These are phyloP conservation scores for Julus scanicus DNA, from an alignment of 2,888 invertebrate genomes.

Conservation along the genomic window DNA sequence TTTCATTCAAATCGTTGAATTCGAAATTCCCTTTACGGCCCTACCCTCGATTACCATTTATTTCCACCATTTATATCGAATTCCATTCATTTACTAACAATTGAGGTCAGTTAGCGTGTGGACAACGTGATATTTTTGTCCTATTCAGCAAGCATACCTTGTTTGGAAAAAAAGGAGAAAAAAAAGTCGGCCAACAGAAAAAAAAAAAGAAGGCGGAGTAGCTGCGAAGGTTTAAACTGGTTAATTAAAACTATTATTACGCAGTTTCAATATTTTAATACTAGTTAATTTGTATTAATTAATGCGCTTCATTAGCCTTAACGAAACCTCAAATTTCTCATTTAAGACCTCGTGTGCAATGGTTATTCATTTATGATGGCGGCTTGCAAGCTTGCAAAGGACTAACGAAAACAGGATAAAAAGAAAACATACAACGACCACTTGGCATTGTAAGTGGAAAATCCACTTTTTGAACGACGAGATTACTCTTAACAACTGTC, in stretches of 20 bases:
- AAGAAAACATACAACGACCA: background rate
- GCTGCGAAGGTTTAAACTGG: background rate
- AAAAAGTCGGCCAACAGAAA: background rate
- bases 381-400: background rate
- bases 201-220: background rate
- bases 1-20: background rate
- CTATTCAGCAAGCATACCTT: background rate
- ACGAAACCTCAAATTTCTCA: background rate
- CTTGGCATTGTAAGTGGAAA: background rate
- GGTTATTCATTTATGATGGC: background rate
- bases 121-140: slow-evolving; percentile 29
- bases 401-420: background rate
- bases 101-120: slow-evolving; percentile 26
- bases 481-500: too few species aligned
- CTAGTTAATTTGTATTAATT: background rate
- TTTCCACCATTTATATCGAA: background rate
- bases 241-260: background rate
- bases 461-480: too few species aligned
- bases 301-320: background rate
- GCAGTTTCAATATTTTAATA: background rate
- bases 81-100: slow-evolving; percentile 16
- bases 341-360: background rate
- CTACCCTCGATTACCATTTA: background rate
- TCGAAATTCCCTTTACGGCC: background rate
- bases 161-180: background rate